phyloP scores from a whole-genome alignment of 2,888 invertebrate genomes.

The Sarcophaga rosellei region DNA sequence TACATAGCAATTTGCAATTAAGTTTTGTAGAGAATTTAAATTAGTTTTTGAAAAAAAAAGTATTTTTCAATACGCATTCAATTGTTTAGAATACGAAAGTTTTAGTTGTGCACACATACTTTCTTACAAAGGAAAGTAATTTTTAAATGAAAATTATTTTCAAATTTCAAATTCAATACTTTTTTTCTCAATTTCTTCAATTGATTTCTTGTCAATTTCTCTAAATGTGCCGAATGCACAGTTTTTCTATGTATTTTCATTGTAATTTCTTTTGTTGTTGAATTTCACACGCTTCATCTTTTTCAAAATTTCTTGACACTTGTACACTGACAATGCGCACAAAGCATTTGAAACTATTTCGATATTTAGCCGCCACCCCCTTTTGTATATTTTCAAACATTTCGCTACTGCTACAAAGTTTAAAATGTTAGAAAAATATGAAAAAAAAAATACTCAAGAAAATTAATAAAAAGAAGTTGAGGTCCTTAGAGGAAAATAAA shows the following conservation, averaged over 20 bases:
- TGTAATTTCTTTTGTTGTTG: background rate
- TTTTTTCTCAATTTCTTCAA: background rate
- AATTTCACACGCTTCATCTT: conserved; percentile 29
- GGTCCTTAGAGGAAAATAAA: no score
- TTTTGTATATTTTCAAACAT: no score
- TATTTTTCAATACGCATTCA: background rate
- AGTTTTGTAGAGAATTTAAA: conserved; percentile 21
- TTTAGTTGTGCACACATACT: no score
- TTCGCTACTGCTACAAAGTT: no score
- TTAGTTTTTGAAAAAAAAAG: background rate
- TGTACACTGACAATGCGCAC: conserved; percentile 15
- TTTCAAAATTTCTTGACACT: conserved; percentile 11
- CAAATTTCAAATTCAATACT: no score
- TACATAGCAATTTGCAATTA: conserved; percentile 30
- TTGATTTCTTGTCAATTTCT: conserved; percentile 2
- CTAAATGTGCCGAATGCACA: background rate
- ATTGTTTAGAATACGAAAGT: background rate
- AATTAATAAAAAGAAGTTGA: no score
- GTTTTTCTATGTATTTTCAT: background rate
- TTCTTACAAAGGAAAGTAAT: background rate
- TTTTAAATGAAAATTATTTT: background rate
- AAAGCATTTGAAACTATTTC: conserved; percentile 9
- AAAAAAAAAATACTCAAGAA: no score
- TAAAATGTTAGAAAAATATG: no score
- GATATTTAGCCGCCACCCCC: background rate